These are phyloP conservation scores for Paracyprichromis sp. DNA, from an alignment of 2,113 vertebrate species.

Conservation along the genomic window DNA sequence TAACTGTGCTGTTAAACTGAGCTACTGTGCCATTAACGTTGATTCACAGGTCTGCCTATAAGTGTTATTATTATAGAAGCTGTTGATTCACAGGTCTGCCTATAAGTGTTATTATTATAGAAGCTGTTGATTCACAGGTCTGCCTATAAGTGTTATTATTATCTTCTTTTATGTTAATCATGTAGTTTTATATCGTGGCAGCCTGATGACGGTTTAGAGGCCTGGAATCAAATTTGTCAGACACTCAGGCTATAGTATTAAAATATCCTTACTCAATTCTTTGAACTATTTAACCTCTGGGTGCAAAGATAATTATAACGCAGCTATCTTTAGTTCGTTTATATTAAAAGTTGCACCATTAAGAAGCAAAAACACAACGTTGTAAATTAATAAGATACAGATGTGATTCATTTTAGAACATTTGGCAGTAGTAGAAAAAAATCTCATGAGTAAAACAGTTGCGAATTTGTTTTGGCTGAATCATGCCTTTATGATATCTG, in stretches of 20 bases:
- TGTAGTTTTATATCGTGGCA: background rate
- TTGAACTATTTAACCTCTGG: background rate
- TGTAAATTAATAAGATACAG: background rate
- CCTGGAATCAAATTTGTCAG: background rate
- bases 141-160: background rate
- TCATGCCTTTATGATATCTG: background rate
- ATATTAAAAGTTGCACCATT: background rate
- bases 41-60: background rate
- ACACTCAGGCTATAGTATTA: background rate
- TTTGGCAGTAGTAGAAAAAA: background rate
- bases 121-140: background rate
- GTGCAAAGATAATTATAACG: background rate
- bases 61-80: too few species aligned
- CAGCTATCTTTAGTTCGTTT: background rate
- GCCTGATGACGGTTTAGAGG: background rate
- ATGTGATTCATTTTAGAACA: background rate
- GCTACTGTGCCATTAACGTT: rapidly evolving
- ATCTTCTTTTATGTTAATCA: background rate
- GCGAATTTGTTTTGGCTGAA: background rate
- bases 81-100: background rate
- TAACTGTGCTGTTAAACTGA: background rate
- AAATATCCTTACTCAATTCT: background rate
- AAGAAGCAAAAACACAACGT: background rate
- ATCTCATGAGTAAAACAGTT: background rate
- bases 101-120: background rate